Base-by-base conservation (phyloP, 2,888 invertebrate genomes). In the Leptura quadrifasciata region DNA sequence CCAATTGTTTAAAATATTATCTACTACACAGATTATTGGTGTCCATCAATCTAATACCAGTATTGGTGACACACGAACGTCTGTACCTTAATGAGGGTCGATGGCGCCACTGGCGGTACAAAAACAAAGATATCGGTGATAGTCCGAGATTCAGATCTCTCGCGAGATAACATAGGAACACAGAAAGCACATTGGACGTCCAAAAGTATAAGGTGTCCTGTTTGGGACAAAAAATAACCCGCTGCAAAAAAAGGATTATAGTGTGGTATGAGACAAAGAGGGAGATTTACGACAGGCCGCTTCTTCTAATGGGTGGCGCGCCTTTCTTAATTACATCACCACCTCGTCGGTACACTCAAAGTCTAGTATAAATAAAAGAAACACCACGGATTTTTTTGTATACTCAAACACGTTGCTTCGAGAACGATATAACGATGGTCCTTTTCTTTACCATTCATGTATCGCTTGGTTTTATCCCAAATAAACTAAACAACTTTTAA, bases 261-360 rank as follows among this genome's bases (percentile, higher is more conserved):
- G 83, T 80, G 84, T 83, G 84, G 84, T 82, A 84, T 82, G 84
- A 85, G 85, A 86, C 86, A 86, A 87, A 86, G 84, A 85, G 84
- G 87, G 84, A 88, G 88, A 89, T 89, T 89, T 89, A 89, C 88
- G 88, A 87, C 83, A 83, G 87, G 83, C 83, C 86, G 86, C 84
- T 85, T 85, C 84, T 84, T 87, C 87, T 88, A 88, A 89, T 88
- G 88, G 89, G 88, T 88, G 88, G 88, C 88, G 86, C 86, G 88
- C 87, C 87, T 86, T 86, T 84, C 86, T 88, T 88, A 88, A 88
- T 88, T 88, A 88, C 88, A 88, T 88, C 88, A 88, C 86, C 88
- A 88, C 88, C 87, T 88, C 82, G 87, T 85, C 88, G 88, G 88
- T 85, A 88, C 88, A 87, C 83, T 86, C 88, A 88, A 88, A 88